phyloP scores from a whole-genome alignment of 2,113 vertebrate species.

The Rousettus leschenaultii region DNA sequence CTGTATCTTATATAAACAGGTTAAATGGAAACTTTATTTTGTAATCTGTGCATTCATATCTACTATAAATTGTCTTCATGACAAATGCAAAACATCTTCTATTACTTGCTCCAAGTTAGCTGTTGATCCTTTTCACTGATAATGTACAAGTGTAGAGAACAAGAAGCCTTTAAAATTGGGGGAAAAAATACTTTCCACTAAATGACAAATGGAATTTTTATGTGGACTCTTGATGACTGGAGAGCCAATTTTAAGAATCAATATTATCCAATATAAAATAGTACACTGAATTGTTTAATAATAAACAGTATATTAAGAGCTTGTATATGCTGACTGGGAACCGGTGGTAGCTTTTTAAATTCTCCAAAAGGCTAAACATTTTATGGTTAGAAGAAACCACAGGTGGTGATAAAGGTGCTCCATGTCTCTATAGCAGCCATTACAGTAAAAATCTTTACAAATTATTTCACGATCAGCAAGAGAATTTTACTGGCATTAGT shows the following conservation, averaged over 20 bases:
- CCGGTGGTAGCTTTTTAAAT: neutral
- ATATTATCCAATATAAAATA: slow-evolving; percentile 33
- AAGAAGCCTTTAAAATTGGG: neutral
- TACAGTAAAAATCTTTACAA: slow-evolving; percentile 40
- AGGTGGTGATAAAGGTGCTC: neutral
- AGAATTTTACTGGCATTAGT: slow-evolving; percentile 26
- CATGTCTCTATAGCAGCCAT: slow-evolving; percentile 36
- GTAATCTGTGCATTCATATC: slow-evolving; percentile 6
- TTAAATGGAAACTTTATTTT: slow-evolving; percentile 22
- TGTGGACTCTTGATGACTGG: neutral
- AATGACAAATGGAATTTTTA: slow-evolving; percentile 33
- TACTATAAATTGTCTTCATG: neutral
- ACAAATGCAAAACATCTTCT: neutral
- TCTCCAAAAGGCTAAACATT: slow-evolving; percentile 28
- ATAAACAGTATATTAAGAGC: slow-evolving; percentile 60
- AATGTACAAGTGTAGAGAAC: slow-evolving; percentile 26
- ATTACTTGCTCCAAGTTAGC: slow-evolving; percentile 31
- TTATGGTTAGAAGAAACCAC: slow-evolving; percentile 33
- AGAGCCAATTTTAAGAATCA: slow-evolving; percentile 35
- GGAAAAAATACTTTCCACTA: neutral
- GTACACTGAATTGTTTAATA: slow-evolving; percentile 43
- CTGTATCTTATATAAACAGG: slow-evolving; percentile 26
- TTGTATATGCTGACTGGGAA: slow-evolving; percentile 45
- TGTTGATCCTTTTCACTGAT: slow-evolving; percentile 42
- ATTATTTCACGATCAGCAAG: neutral